A percentile compares a stretch with the other conserved stretches of the same genome.
phyloP scores from a whole-genome alignment of 2,797 vertebrate species.

The Staurois parvus region DNA sequence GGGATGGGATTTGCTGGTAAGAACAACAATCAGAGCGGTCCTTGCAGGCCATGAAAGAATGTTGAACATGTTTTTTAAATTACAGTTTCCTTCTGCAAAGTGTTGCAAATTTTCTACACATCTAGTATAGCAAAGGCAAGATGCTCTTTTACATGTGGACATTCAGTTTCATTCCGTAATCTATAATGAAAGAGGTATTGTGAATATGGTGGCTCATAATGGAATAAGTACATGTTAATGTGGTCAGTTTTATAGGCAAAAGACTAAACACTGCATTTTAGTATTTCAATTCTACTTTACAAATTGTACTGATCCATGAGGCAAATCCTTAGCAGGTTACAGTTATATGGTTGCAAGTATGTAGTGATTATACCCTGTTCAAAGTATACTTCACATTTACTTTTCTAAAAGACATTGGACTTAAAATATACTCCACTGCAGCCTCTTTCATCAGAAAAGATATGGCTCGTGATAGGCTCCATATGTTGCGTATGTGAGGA shows the following conservation, averaged over 20 bases:
- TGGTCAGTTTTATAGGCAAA: not conserved
- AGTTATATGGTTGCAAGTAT: not conserved
- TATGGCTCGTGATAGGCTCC: slow-evolving; percentile 34
- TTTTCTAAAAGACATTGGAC: not conserved
- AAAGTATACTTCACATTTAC: slow-evolving; percentile 7
- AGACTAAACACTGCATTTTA: not conserved
- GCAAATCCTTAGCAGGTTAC: not conserved
- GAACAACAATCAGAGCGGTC: too few relatives aligned
- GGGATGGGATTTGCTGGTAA: too few relatives aligned
- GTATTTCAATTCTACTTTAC: not conserved
- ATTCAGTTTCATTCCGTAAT: not conserved
- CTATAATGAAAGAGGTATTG: not conserved
- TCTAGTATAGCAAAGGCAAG: too few relatives aligned
- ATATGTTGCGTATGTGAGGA: slow-evolving; percentile 34
- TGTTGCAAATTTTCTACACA: too few relatives aligned
- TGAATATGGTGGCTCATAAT: not conserved
- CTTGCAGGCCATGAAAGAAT: too few relatives aligned
- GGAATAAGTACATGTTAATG: not conserved
- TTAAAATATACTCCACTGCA: not conserved
- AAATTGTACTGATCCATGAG: not conserved
- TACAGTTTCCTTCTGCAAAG: too few relatives aligned
- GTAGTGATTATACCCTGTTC: not conserved
- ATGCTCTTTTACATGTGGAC: not conserved
- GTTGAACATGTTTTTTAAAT: too few relatives aligned
- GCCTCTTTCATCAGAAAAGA: slow-evolving; percentile 21